Percentiles rank a stretch among this genome's conserved stretches.
Evolutionary conservation across 92 coral and sea anemone genomes (phyloP).

Genomic region (Muricea muricata): DNA sequence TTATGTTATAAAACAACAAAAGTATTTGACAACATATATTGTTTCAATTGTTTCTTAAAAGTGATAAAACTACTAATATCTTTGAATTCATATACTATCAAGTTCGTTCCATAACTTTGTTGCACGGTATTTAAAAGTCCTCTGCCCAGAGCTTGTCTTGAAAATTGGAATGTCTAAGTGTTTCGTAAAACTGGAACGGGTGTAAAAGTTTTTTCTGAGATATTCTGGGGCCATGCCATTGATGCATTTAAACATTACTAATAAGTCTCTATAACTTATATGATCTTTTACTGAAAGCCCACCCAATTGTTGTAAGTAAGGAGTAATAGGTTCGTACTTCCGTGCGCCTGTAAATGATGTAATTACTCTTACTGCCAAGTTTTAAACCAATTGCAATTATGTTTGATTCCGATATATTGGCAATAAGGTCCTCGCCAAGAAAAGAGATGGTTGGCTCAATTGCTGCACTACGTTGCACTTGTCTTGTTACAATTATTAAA

Average conservation of each 20-base stretch:
- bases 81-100: slow-evolving; percentile 3
- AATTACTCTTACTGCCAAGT: neutral
- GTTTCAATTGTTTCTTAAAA: slow-evolving; percentile 25
- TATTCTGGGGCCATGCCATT: slow-evolving; percentile 10
- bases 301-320: neutral
- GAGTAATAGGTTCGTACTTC: neutral
- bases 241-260: neutral
- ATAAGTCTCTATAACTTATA: neutral
- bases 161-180: slow-evolving; percentile 35
- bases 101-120: slow-evolving; percentile 23
- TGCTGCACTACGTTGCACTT: neutral
- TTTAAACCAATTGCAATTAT: neutral
- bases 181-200: slow-evolving; percentile 2
- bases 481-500: neutral
- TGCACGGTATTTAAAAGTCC: slow-evolving; percentile 22
- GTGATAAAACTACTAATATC: slow-evolving; percentile 1
- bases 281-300: neutral
- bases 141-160: slow-evolving; percentile 27
- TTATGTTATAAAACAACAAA: neutral
- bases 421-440: slow-evolving; percentile 32
- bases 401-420: neutral
- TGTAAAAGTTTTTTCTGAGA: neutral
- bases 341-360: neutral
- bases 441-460: neutral
- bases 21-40: slow-evolving; percentile 4